Evolutionary conservation across 2,113 vertebrate genomes (phyloP), one percentile per base, ranked within the genome.

Genomic region (Microcebus lehilahytsara): DNA sequence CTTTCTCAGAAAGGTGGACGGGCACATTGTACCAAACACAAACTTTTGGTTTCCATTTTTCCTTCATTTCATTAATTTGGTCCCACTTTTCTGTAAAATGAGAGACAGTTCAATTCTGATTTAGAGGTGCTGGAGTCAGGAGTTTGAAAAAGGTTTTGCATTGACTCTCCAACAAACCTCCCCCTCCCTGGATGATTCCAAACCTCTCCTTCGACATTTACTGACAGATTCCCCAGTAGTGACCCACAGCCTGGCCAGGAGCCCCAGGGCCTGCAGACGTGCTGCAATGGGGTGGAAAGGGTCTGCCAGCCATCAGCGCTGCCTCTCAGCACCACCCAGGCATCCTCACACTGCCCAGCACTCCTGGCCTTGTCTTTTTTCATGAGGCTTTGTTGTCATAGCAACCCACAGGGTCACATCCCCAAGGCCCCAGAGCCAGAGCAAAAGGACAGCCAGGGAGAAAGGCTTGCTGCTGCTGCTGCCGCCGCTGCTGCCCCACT

Each of bases 301-400:
- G 37, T 93, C 90, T 92, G 79, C 86, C 34, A 78, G 34, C 56
- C 27, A 53, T 69, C 27, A 40, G 6, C 37, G 34, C 8, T 13
- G 25, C n/a, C 49, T 66, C 49, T 84, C 53, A 27, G 49, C 37
- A 89, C 72, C 91, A 87, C 46, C 0, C 51, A 90, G 62, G 16
- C 42, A 62, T 74, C 53, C 78, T 83, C 27, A 0, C 58, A 53
- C 53, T 58, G 84, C 93, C 32, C 53, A 89, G 72, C 64, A 22
- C 85, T 66, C 69, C n/a, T 58, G 81, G 93, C 96, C 92, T 92
- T 89, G 72, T 85, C 78, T 90, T 71, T 89, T 93, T 96, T 94
- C 37, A 25, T 32, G 80, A 96, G 87, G 25, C 25, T 93, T 93
- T 93, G 93, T 98, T 98, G 97, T 97, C 96, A 97, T 98, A 93